Base-by-base conservation (phyloP, 2,888 invertebrate species). In the Diaprepes abbreviatus region DNA sequence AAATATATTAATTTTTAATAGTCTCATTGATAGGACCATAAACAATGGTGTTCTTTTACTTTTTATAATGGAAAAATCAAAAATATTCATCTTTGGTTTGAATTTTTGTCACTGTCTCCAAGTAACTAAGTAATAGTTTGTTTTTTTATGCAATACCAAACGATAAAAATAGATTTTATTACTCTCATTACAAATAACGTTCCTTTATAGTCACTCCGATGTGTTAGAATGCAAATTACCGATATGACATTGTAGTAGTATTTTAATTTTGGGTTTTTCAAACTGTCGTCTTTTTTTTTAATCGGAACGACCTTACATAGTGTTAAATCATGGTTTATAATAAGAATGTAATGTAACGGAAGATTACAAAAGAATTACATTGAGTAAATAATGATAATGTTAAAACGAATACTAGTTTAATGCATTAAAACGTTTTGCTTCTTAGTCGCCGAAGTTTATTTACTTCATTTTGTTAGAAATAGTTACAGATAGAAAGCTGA, bases 301-400 rank as follows among this genome's bases (percentile, higher is more conserved):
- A 6, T 5, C 21, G n/a, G 5, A 6, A 6, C 45, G 45, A 48
- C 59, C 45, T 35, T 19, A 45, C n/a, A 3, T 1, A 12, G 19
- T 45, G 31, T 45, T 60, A 48, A 60, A 45, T 45, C 31, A 28
- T n/a, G 19, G 14, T 24, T 28, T 38, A 59, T 12, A 21, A n/a
- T 16, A 19, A 45, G 45, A 48, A 48, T 45, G 59, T n/a, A n/a
- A n/a, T n/a, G n/a, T 48, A 48, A 60, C 48, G 35, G 33, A 48
- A 33, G 17, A 5, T 17, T 21, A 60, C 31, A 60, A 45, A 45
- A 45, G 45, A 45, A 45, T 45, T 45, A 45, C 45, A 24, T 12
- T 45, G n/a, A 45, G 24, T 24, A 45, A 2, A 45, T 12, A 45
- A 45, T 12, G 12, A 24, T 16, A 45, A 45, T 24, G 17, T 7